Percentiles rank a stretch among this genome's conserved stretches.
These are phyloP conservation scores for Orussus abietinus DNA, from an alignment of 1,140 invertebrate genomes.

Conservation along the genomic window DNA sequence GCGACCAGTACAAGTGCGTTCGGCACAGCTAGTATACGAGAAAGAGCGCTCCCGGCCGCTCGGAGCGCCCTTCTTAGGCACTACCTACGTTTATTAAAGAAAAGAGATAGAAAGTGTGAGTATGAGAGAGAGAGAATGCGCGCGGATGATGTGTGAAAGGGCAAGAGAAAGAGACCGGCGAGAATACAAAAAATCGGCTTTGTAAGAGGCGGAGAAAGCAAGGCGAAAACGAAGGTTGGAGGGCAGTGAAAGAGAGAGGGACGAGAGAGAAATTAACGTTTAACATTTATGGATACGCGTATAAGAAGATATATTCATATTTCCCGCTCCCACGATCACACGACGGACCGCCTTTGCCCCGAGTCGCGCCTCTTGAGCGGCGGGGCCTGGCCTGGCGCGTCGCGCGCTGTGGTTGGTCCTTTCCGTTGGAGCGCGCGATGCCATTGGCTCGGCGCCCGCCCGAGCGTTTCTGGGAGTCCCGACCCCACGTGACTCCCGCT, in stretches of 20 bases:
- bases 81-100: conserved; percentile 49
- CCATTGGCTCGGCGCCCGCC: conserved; percentile 3
- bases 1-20: conserved; percentile 55
- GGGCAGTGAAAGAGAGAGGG: conserved; percentile 11
- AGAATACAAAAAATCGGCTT: conserved; percentile 19
- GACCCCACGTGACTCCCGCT: conserved; percentile 16
- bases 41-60: conserved; percentile 36
- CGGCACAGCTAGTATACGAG: conserved; percentile 56
- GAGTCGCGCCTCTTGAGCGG: conserved; percentile 9
- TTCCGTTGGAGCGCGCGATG: conserved; percentile 14
- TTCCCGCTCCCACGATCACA: conserved; percentile 5
- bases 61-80: conserved; percentile 37
- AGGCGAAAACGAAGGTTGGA: no score
- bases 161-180: conserved; percentile 14
- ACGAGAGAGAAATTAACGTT: conserved; percentile 24
- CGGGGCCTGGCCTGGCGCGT: no score
- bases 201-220: no score
- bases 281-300: conserved; percentile 31
- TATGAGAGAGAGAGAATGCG: conserved; percentile 11
- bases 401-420: conserved; percentile 14
- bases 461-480: conserved; percentile 11
- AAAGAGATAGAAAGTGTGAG: conserved; percentile 26
- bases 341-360: neutral
- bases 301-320: conserved; percentile 25
- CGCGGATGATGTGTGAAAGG: neutral